Evolutionary conservation across 2,797 vertebrate genomes (phyloP).

Genomic region (Micromesistius poutassou): DNA sequence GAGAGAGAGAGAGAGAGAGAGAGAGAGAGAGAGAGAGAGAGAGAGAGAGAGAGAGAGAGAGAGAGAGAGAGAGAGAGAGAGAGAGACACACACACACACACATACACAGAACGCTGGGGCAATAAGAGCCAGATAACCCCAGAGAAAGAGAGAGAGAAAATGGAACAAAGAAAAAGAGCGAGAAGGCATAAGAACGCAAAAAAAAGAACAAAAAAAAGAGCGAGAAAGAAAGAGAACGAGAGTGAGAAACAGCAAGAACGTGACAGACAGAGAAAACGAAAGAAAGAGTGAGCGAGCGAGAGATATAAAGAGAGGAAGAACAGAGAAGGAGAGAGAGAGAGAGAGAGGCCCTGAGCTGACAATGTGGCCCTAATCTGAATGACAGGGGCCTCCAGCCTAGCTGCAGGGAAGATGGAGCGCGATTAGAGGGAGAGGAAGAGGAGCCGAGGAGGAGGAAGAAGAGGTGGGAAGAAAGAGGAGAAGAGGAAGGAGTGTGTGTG

Average conservation of each 20-base stretch:
- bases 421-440: conserved; percentile 70
- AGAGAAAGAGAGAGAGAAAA: conserved; percentile 40
- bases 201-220: conserved; percentile 54
- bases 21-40: conserved; percentile 24
- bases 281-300: conserved; percentile 56
- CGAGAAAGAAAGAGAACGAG: conserved; percentile 12
- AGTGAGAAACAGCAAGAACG: not conserved
- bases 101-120: conserved; percentile 50
- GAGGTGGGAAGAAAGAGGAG: conserved; percentile 69
- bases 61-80: conserved; percentile 15
- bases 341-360: conserved; percentile 73
- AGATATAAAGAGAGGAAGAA: conserved; percentile 55
- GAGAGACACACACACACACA: conserved; percentile 25
- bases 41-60: conserved; percentile 55
- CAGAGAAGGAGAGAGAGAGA: conserved; percentile 7
- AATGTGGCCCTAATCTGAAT: conserved; percentile 87
- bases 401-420: conserved; percentile 41
- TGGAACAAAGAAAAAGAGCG: conserved; percentile 31
- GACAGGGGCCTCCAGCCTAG: conserved; percentile 73
- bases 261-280: conserved; percentile 39
- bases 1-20: not conserved
- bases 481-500: conserved; percentile 25
- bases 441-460: conserved; percentile 47
- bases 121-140: not conserved
- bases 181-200: conserved; percentile 26